Conservation (phyloP, 2,888 invertebrate genomes). For the Dermolepida albohirtum region DNA sequence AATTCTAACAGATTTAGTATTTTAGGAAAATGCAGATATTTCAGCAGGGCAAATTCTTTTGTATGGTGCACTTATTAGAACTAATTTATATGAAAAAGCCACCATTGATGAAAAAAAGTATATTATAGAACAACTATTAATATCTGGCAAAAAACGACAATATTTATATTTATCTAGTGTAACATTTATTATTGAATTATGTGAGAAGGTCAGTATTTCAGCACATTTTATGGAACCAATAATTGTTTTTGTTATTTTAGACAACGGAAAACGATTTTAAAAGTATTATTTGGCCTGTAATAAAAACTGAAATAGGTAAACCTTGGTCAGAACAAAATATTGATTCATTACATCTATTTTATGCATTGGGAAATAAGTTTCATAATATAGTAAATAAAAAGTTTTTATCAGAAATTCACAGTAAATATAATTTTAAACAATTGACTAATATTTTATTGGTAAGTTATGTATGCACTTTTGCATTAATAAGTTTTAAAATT, state of each 20-base stretch:
- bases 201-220: constrained; percentile 66
- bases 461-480: constrained; percentile 55
- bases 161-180: constrained; percentile 73
- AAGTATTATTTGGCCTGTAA: constrained; percentile 70
- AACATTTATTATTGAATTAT: constrained; percentile 72
- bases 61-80: constrained; percentile 77
- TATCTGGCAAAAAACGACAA: constrained; percentile 72
- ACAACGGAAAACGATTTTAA: constrained; percentile 69
- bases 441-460: constrained; percentile 74
- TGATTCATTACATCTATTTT: constrained; percentile 74
- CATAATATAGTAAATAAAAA: constrained; percentile 68
- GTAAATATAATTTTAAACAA: constrained; percentile 69
- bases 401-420: constrained; percentile 70
- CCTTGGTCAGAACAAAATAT: constrained; percentile 74
- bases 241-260: constrained; percentile 58
- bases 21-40: constrained; percentile 80
- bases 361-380: constrained; percentile 65
- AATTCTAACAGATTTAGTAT: constrained; percentile 32
- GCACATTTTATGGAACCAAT: constrained; percentile 8
- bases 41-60: constrained; percentile 77
- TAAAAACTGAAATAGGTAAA: constrained; percentile 72
- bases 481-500: constrained; percentile 39
- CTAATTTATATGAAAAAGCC: constrained; percentile 69
- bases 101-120: constrained; percentile 67
- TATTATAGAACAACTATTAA: constrained; percentile 65